These are phyloP conservation scores for Lepilemur septentrionalis DNA, from an alignment of 2,797 vertebrate species.

Conservation along the genomic window DNA sequence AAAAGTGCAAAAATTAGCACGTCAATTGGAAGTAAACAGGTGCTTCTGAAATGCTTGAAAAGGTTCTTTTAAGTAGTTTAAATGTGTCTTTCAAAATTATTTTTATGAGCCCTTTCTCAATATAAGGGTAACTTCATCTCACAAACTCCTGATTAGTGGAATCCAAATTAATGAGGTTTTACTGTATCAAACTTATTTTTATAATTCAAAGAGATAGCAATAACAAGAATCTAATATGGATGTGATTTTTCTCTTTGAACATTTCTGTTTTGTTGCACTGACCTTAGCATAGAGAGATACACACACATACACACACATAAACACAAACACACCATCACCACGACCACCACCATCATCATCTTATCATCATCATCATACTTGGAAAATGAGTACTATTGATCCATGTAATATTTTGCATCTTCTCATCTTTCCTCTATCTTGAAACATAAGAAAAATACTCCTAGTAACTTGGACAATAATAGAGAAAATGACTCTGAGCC, in stretches of 20 bases:
- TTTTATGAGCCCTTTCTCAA: slow-evolving; percentile 49
- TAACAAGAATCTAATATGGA: slow-evolving; percentile 65
- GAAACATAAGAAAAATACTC: slow-evolving; percentile 22
- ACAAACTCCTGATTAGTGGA: slow-evolving; percentile 48
- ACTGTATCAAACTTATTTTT: slow-evolving; percentile 76
- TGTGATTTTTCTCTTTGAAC: slow-evolving; percentile 63
- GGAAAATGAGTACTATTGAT: slow-evolving; percentile 30
- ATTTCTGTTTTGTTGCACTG: slow-evolving; percentile 53
- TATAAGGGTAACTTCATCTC: slow-evolving; percentile 40
- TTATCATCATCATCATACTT: not conserved
- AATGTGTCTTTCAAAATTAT: slow-evolving; percentile 38
- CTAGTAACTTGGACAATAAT: slow-evolving; percentile 19
- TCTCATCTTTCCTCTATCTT: slow-evolving; percentile 36
- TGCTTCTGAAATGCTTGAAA: slow-evolving; percentile 66
- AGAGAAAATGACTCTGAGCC: slow-evolving; percentile 35
- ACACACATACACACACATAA: no score
- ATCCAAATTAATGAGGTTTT: slow-evolving; percentile 75
- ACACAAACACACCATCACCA: no score
- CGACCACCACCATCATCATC: not conserved
- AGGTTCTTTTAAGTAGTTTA: slow-evolving; percentile 30
- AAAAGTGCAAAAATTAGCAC: slow-evolving; percentile 43
- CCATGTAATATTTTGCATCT: slow-evolving; percentile 19
- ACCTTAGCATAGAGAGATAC: not conserved
- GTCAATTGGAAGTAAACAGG: slow-evolving; percentile 39
- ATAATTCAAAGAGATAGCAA: slow-evolving; percentile 74